Conservation (phyloP, 2,797 vertebrate genomes). For the Pyrocephalus nanus region DNA sequence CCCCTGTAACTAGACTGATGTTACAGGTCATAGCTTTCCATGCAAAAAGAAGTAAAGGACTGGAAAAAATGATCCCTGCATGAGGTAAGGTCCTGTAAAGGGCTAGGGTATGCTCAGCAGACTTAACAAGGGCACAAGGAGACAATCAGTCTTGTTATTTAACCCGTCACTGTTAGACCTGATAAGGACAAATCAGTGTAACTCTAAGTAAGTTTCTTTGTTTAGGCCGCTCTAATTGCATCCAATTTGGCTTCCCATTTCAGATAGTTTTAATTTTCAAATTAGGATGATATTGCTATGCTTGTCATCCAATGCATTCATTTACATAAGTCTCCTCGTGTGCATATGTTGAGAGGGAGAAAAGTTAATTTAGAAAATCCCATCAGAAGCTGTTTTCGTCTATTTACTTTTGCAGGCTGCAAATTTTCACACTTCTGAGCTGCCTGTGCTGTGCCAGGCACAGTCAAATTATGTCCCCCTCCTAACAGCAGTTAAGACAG, state of each 20-base stretch:
- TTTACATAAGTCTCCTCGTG: neutral
- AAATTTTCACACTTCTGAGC: neutral
- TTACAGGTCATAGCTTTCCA: neutral
- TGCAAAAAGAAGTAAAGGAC: neutral
- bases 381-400: neutral
- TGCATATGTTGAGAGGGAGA: neutral
- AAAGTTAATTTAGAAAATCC: neutral
- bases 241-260: neutral
- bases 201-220: neutral
- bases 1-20: neutral
- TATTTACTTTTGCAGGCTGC: neutral
- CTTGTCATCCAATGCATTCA: neutral
- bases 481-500: neutral
- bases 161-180: neutral
- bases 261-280: neutral
- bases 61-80: neutral
- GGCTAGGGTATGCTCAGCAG: neutral
- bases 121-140: neutral
- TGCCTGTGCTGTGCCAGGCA: neutral
- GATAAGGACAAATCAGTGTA: neutral
- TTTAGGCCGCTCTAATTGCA: neutral
- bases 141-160: neutral
- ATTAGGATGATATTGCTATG: neutral
- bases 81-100: neutral
- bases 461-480: neutral